These are phyloP conservation scores for Hapalemur alaotrensis DNA, from an alignment of 2,797 vertebrate species.

Conservation along the genomic window DNA sequence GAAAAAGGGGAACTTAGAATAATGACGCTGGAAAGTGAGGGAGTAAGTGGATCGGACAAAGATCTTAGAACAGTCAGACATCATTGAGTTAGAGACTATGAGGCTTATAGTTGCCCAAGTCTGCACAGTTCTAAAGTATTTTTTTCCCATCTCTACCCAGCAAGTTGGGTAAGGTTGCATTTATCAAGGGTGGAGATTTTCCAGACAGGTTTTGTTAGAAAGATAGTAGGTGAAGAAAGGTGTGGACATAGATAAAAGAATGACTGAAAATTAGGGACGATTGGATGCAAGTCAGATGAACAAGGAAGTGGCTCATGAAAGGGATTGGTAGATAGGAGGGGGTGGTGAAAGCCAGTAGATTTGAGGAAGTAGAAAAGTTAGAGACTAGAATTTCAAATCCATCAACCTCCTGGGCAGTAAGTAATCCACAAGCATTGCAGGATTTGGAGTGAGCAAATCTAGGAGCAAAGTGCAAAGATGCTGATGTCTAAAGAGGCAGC, in stretches of 20 bases:
- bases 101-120: background rate
- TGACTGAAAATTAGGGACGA: background rate
- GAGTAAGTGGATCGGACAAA: background rate
- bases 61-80: background rate
- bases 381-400: background rate
- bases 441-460: constrained; percentile 24
- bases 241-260: background rate
- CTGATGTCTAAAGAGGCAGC: background rate
- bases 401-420: background rate
- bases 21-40: background rate
- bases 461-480: background rate
- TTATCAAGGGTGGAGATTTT: background rate
- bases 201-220: background rate
- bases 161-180: background rate
- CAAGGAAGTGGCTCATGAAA: background rate
- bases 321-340: background rate
- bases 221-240: background rate
- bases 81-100: background rate
- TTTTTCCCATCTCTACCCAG: background rate
- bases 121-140: background rate
- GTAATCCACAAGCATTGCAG: background rate
- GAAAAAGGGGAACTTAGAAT: background rate
- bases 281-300: background rate
- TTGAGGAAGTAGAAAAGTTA: background rate
- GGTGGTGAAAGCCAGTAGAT: background rate